phyloP scores from a whole-genome alignment of 2,113 vertebrate genomes.

The Colistium nudipinnis region DNA sequence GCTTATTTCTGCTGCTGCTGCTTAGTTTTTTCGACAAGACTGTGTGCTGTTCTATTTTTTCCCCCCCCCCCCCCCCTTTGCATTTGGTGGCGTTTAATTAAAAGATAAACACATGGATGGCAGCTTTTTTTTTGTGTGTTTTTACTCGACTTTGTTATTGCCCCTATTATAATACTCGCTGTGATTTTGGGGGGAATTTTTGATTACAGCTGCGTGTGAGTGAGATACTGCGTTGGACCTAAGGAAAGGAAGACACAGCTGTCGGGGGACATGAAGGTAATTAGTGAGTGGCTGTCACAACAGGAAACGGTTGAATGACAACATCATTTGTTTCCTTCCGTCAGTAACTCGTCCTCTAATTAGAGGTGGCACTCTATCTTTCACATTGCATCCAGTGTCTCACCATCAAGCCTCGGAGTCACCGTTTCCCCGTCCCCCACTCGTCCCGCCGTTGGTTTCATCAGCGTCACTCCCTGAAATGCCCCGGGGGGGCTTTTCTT shows the following conservation, averaged over 20 bases:
- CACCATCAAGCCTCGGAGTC: constrained; percentile 59
- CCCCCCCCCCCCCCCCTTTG: too few species aligned
- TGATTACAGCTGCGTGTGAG: constrained; percentile 6
- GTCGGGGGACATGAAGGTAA: constrained; percentile 56
- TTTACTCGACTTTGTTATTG: neutral
- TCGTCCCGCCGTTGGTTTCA: constrained; percentile 26
- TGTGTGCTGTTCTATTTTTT: neutral
- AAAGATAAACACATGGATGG: constrained; percentile 3
- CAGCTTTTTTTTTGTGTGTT: neutral
- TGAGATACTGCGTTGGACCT: constrained; percentile 19
- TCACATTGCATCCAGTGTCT: constrained; percentile 62
- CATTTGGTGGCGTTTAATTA: neutral
- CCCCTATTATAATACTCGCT: neutral
- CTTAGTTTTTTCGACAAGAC: too few species aligned
- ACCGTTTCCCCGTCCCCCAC: constrained; percentile 23
- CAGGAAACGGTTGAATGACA: constrained; percentile 69
- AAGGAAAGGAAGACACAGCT: constrained; percentile 18
- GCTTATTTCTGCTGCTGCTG: neutral
- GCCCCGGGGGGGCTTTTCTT: constrained; percentile 46
- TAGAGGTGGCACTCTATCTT: constrained; percentile 69
- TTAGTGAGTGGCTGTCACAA: constrained; percentile 68
- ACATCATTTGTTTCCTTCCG: constrained; percentile 69
- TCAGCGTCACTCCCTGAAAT: constrained; percentile 42
- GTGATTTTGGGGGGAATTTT: too few species aligned
- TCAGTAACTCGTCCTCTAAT: constrained; percentile 69